These are phyloP conservation scores for Grallaria varia DNA, from an alignment of 2,113 vertebrate genomes.

Conservation along the genomic window DNA sequence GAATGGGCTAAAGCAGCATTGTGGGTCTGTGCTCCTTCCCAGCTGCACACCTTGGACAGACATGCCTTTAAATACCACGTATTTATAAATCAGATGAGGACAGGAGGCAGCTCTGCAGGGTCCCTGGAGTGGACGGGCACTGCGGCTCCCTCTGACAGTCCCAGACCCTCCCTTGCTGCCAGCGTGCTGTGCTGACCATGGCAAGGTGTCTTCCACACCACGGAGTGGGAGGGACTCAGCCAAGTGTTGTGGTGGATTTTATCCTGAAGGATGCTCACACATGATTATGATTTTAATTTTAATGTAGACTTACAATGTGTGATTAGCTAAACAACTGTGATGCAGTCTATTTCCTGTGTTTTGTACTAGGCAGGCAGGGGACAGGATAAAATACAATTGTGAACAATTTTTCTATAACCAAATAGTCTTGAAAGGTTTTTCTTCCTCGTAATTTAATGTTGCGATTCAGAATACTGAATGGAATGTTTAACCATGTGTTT, in stretches of 20 bases:
- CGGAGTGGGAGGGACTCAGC: accelerated
- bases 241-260: accelerated
- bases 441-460: neutral
- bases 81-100: neutral
- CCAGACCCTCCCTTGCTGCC: neutral
- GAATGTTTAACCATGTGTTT: neutral
- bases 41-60: accelerated
- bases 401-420: neutral
- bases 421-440: neutral
- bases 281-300: neutral
- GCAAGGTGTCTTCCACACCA: no score
- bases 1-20: neutral
- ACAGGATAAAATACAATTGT: neutral
- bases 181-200: accelerated
- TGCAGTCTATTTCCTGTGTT: neutral
- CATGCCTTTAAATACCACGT: no score
- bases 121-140: accelerated
- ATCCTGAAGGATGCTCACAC: neutral
- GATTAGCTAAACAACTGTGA: no score
- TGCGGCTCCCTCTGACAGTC: neutral
- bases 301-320: neutral
- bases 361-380: neutral
- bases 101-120: neutral
- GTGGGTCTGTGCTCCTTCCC: accelerated
- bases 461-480: neutral